phyloP scores from a whole-genome alignment of 2,113 vertebrate genomes.

The Sylvilagus bachmani region DNA sequence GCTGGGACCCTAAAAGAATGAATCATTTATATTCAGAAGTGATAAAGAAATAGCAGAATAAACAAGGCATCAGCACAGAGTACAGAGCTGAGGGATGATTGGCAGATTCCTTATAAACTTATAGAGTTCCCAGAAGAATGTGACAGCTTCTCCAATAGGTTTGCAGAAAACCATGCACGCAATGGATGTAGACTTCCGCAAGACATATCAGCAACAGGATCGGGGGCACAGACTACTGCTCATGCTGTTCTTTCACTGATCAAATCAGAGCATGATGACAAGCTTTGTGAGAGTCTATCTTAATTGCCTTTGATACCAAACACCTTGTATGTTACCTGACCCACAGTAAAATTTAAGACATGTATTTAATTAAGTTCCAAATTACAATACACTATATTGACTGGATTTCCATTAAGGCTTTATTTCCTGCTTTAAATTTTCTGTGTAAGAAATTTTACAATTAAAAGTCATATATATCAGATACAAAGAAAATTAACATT shows the following conservation, averaged over 20 bases:
- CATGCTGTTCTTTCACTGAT: not conserved
- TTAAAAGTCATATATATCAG: conserved; percentile 27
- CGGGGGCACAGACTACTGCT: not conserved
- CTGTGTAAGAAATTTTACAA: conserved; percentile 26
- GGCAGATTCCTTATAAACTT: not conserved
- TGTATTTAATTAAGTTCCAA: not conserved
- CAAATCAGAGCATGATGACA: not conserved
- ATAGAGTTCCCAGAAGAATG: not conserved
- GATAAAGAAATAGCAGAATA: not conserved
- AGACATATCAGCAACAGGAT: not conserved
- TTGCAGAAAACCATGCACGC: not conserved
- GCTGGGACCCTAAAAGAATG: not conserved
- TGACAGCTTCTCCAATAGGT: not conserved
- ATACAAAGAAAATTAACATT: conserved; percentile 44
- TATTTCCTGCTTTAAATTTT: conserved; percentile 46
- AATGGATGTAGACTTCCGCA: not conserved
- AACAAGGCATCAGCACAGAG: not conserved
- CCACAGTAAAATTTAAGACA: not conserved
- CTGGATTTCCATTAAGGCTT: conserved; percentile 35
- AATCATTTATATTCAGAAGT: not conserved
- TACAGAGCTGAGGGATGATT: not conserved
- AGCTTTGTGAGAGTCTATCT: not conserved
- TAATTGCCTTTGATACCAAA: not conserved
- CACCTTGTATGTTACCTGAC: not conserved
- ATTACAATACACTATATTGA: not conserved